phyloP scores from a whole-genome alignment of 2,888 invertebrate genomes.

The Heliconius aoede region DNA sequence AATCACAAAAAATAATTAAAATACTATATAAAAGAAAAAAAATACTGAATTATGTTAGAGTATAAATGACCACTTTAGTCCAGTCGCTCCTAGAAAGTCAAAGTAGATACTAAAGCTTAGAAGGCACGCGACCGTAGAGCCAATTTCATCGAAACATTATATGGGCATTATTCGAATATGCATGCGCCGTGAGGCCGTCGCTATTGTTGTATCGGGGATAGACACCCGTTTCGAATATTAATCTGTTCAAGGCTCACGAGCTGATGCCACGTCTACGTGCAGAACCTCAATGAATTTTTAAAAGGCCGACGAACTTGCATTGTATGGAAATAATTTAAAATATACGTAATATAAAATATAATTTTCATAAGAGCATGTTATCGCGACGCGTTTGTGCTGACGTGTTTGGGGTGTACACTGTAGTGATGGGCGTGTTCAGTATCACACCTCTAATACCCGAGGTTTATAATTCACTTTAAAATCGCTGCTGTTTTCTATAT shows the following conservation, averaged over 20 bases:
- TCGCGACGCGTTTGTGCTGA: constrained; percentile 25
- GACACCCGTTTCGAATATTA: constrained; percentile 79
- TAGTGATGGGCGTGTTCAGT: constrained; percentile 30
- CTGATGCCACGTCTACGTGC: constrained; percentile 58
- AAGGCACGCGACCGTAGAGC: constrained; percentile 70
- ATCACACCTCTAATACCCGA: constrained; percentile 35
- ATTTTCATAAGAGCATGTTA: constrained; percentile 27
- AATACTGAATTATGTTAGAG: not conserved
- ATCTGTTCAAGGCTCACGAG: constrained; percentile 70
- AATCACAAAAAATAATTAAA: not conserved
- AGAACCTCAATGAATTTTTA: constrained; percentile 60
- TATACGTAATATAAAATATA: constrained; percentile 32
- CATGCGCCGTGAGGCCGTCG: constrained; percentile 75
- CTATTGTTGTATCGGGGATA: constrained; percentile 75
- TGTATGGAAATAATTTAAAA: constrained; percentile 54
- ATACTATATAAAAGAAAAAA: not conserved
- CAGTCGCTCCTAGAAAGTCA: constrained; percentile 65
- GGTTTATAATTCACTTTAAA: constrained; percentile 25
- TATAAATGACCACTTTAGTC: constrained; percentile 27
- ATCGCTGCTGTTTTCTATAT: constrained; percentile 2
- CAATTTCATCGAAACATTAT: constrained; percentile 80
- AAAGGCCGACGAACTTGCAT: constrained; percentile 72
- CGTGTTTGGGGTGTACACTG: constrained; percentile 34
- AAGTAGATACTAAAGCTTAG: constrained; percentile 67
- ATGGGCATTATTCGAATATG: constrained; percentile 82